Evolutionary conservation across 2,888 invertebrate species (phyloP).

Genomic region (Coelogynopora nodosa): DNA sequence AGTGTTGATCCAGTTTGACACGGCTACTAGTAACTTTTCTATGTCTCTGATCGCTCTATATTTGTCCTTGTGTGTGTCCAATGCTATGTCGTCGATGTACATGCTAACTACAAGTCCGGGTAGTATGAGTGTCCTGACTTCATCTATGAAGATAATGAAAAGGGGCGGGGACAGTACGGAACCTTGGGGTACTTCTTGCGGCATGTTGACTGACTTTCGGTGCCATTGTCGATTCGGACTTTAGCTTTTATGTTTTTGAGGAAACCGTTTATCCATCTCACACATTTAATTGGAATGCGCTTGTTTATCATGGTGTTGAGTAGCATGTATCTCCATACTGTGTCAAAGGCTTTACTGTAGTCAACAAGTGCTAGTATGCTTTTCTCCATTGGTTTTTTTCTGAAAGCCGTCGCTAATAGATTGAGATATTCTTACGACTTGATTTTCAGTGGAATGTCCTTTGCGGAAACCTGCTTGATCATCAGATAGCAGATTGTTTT

Average conservation of each 20-base stretch:
- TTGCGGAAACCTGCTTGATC: constrained; percentile 20
- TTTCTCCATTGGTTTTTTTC: constrained; percentile 30
- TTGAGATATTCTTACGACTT: not conserved
- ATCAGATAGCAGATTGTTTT: not conserved
- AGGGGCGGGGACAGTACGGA: not conserved
- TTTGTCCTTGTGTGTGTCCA: not conserved
- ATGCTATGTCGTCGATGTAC: not conserved
- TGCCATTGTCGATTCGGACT: not conserved
- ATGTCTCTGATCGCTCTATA: not conserved
- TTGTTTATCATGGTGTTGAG: constrained; percentile 17
- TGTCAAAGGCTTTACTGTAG: constrained; percentile 18
- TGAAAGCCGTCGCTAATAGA: not conserved
- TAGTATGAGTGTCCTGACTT: not conserved
- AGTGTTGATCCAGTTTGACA: not conserved
- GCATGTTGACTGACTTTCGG: constrained; percentile 1
- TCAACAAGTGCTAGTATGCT: constrained; percentile 4
- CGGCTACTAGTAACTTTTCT: not conserved
- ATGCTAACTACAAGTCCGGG: not conserved
- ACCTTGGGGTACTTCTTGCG: not conserved
- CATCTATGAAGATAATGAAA: not conserved
- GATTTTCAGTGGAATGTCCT: not conserved
- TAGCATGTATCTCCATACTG: constrained; percentile 17
- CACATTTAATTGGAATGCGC: not conserved
- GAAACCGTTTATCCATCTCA: not conserved
- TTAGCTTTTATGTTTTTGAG: constrained; percentile 5